Conservation (phyloP, 2,113 vertebrate species). For the Nothocercus julius region DNA sequence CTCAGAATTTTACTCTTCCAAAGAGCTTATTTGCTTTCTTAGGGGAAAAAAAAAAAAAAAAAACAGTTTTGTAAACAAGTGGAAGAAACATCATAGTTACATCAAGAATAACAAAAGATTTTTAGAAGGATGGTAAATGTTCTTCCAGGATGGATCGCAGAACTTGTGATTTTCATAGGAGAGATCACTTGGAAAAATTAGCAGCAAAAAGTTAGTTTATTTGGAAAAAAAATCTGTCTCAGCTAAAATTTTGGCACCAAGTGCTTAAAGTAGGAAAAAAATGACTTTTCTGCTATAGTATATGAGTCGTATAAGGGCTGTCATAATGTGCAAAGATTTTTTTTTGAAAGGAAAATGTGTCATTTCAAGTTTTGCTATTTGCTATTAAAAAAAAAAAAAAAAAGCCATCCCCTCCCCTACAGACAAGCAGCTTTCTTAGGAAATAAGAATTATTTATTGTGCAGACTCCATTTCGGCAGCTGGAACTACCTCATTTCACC, state of each 20-base stretch:
- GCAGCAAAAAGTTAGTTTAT: not conserved
- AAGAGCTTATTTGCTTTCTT: not conserved
- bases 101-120: not conserved
- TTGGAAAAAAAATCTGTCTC: not conserved
- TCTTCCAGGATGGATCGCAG: not conserved
- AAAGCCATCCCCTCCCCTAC: not conserved
- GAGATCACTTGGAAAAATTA: not conserved
- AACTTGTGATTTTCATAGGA: not conserved
- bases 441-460: not conserved
- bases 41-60: not conserved
- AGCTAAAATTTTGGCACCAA: not conserved
- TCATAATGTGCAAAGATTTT: not conserved
- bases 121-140: not conserved
- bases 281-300: not conserved
- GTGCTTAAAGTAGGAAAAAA: not conserved
- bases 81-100: not conserved
- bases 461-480: not conserved
- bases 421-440: not conserved
- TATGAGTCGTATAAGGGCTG: not conserved
- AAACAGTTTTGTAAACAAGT: not conserved
- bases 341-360: not conserved
- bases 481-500: not conserved
- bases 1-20: not conserved
- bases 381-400: not conserved
- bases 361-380: not conserved